Base-by-base conservation (phyloP, 2,888 invertebrate genomes). In the Hydriomena furcata region DNA sequence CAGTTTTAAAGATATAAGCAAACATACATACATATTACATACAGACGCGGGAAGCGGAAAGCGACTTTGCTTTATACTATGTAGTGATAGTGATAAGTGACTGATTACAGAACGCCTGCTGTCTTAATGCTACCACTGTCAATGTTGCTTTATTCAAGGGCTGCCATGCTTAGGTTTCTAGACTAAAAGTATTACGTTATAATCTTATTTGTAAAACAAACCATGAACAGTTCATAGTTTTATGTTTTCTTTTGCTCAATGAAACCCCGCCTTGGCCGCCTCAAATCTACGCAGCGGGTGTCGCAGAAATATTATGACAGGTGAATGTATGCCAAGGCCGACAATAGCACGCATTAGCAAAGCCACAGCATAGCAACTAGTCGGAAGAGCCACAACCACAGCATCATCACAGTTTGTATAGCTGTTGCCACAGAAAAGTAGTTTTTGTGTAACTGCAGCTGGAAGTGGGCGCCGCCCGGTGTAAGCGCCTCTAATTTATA, bases 271-370 rank as follows among this genome's bases (percentile, higher is more conserved):
- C 25, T 32, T 21, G 10, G 25, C 10, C 11, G 34, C 44, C 37
- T 38, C 11, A 46, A 48, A 42, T 44, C 45, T 51, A 28, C 46
- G 44, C 32, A 28, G 52, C 12, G 44, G 27, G 49, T 53, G 55
- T 52, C 51, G 42, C 41, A 45, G 46, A 58, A 58, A 56, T 47
- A 48, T 49, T 52, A 55, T 52, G 51, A 50, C 53, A 57, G 60
- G 58, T 55, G 58, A 56, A 68, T 66, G 55, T 71, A 59, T 69
- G 72, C 59, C 73, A 73, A 73, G 73, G 73, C 46, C 60, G 49
- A 45, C 51, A 53, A 43, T 58, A 61, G 57, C 59, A 63, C 58
- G 63, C 61, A 58, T 62, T 63, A 58, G 57, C 53, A 42, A 56
- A 31, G 41, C 34, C 52, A 41, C 46, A 49, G 45, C 28, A 31